These are phyloP conservation scores for Hyperoodon ampullatus DNA, from an alignment of 2,113 vertebrate species.

Conservation along the genomic window DNA sequence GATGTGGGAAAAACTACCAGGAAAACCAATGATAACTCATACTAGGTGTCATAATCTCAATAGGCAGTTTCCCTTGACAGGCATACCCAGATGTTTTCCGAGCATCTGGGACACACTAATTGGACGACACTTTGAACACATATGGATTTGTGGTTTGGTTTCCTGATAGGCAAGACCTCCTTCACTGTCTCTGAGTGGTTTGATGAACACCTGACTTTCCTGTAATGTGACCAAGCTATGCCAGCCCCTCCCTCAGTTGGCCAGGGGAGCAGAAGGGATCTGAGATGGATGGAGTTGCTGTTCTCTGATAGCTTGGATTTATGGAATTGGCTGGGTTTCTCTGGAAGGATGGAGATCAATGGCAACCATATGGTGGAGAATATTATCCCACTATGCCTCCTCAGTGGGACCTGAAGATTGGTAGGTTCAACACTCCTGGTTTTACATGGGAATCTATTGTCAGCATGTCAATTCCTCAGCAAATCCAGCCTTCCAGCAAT, in stretches of 20 bases:
- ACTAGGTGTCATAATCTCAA: neutral
- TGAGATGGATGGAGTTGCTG: neutral
- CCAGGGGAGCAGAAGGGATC: neutral
- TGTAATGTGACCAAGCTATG: neutral
- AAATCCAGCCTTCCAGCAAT: constrained; percentile 44
- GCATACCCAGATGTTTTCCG: neutral
- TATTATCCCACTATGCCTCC: neutral
- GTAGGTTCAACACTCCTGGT: neutral
- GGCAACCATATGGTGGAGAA: neutral
- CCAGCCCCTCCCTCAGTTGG: neutral
- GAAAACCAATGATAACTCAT: neutral
- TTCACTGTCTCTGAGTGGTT: neutral
- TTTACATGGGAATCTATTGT: constrained; percentile 42
- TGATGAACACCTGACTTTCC: neutral
- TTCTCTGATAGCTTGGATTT: constrained; percentile 20
- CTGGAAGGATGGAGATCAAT: neutral
- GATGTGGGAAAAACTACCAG: neutral
- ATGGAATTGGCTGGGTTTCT: neutral
- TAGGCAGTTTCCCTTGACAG: neutral
- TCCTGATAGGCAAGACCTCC: neutral
- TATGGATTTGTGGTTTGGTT: neutral
- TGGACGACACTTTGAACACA: neutral
- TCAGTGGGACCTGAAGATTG: neutral
- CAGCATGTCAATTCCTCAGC: constrained; percentile 32
- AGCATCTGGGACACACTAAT: neutral